A percentile compares a stretch with the other conserved stretches of the same genome.
Conservation (phyloP, 2,797 vertebrate genomes). For the Pagetopsis macropterus region DNA sequence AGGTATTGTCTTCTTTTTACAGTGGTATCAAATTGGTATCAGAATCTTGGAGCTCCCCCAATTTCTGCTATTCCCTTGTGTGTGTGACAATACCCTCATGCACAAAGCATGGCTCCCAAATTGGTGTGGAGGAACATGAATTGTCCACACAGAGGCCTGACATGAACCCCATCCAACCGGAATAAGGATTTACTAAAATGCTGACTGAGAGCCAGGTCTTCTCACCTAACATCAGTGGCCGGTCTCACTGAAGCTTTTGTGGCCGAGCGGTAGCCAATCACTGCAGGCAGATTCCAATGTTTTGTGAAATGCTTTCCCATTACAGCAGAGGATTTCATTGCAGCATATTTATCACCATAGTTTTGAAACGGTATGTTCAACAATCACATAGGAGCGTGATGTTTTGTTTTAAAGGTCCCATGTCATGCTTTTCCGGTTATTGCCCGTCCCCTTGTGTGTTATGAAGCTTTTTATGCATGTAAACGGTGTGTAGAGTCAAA, state of each 20-base stretch:
- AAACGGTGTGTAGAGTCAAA: no score
- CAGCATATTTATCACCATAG: background rate
- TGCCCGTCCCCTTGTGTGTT: no score
- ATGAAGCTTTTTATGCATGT: no score
- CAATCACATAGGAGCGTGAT: background rate
- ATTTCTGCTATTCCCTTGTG: no score
- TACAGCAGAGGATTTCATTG: background rate
- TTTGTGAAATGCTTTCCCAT: background rate
- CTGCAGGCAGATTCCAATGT: background rate
- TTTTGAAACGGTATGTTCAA: background rate
- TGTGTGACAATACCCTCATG: background rate
- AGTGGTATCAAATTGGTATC: background rate
- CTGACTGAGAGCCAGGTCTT: background rate
- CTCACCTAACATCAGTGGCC: background rate
- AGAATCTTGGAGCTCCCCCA: no score
- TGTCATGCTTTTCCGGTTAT: no score
- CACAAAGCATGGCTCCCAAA: background rate
- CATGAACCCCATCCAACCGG: background rate
- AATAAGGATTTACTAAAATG: background rate
- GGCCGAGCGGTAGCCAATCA: background rate
- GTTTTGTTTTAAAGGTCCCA: background rate
- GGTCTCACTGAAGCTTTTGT: background rate
- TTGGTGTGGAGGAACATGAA: slow-evolving; percentile 1
- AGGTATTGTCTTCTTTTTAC: background rate
- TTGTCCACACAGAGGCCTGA: background rate